A percentile compares a stretch with the other conserved stretches of the same genome.
Evolutionary conservation across 2,113 vertebrate species (phyloP).

Genomic region (Otis tarda): DNA sequence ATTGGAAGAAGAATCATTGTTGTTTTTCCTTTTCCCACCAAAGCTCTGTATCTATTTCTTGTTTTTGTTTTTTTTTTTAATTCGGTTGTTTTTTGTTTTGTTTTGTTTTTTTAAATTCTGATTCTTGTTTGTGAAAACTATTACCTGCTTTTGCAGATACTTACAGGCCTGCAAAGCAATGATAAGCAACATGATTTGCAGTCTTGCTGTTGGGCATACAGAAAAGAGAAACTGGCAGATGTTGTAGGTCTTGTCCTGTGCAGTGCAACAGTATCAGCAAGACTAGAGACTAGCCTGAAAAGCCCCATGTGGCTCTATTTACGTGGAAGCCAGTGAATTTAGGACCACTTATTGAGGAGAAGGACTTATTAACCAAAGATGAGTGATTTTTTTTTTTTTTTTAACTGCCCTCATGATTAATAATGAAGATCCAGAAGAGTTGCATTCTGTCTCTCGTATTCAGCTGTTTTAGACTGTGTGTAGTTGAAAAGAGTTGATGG

Average conservation of each 20-base stretch:
- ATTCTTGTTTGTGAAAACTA: not conserved
- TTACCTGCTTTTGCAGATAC: not conserved
- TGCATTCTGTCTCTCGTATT: not conserved
- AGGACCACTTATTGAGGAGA: not conserved
- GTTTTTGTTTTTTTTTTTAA: not conserved
- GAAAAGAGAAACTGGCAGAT: not conserved
- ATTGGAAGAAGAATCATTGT: rapidly evolving
- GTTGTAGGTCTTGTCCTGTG: not conserved
- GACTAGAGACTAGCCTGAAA: not conserved
- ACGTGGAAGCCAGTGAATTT: not conserved
- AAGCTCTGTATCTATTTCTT: not conserved
- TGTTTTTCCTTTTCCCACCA: not conserved
- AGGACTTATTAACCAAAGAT: not conserved
- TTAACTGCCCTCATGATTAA: not conserved
- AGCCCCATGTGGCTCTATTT: rapidly evolving
- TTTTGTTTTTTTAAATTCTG: not conserved
- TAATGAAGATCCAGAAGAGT: not conserved
- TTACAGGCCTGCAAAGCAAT: not conserved
- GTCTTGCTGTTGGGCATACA: not conserved
- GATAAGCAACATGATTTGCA: not conserved
- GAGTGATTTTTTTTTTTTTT: rapidly evolving
- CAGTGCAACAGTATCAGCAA: not conserved
- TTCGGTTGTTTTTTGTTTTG: no score
- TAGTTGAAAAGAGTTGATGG: not conserved
- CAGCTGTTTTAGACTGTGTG: not conserved